phyloP scores from a whole-genome alignment of 2,113 vertebrate genomes.

The Dasyornis broadbenti region DNA sequence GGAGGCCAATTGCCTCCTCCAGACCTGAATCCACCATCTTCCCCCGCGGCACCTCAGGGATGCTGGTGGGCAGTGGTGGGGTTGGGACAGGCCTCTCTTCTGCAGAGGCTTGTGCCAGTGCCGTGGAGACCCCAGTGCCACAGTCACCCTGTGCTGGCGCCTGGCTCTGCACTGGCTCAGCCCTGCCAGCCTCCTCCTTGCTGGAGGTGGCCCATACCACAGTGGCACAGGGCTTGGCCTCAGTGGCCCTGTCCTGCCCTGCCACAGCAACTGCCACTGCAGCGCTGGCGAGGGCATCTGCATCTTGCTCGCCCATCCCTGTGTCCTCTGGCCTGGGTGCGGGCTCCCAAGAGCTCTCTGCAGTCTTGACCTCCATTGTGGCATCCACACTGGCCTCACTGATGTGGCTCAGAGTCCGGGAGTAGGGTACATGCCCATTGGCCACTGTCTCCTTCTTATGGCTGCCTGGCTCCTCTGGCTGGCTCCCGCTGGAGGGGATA shows the following conservation, averaged over 20 bases:
- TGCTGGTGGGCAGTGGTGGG: not conserved
- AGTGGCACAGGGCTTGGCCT: not conserved
- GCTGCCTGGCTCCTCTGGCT: slow-evolving; percentile 22
- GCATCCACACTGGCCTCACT: slow-evolving; percentile 87
- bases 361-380: slow-evolving; percentile 46
- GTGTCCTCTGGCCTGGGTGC: not conserved
- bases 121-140: accelerated
- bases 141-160: accelerated
- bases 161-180: not conserved
- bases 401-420: slow-evolving; percentile 91
- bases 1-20: slow-evolving; percentile 79
- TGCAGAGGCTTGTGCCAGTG: not conserved
- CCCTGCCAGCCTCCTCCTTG: accelerated
- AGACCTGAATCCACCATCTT: slow-evolving; percentile 73
- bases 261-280: accelerated
- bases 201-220: not conserved
- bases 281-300: not conserved
- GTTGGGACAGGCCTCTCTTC: not conserved
- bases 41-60: not conserved
- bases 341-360: not conserved
- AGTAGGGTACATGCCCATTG: slow-evolving; percentile 77
- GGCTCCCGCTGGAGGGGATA: not conserved
- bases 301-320: not conserved
- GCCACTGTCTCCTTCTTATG: slow-evolving; percentile 45
- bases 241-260: not conserved